Conservation (phyloP, 1,140 invertebrate genomes). For the Oryzaephilus surinamensis region DNA sequence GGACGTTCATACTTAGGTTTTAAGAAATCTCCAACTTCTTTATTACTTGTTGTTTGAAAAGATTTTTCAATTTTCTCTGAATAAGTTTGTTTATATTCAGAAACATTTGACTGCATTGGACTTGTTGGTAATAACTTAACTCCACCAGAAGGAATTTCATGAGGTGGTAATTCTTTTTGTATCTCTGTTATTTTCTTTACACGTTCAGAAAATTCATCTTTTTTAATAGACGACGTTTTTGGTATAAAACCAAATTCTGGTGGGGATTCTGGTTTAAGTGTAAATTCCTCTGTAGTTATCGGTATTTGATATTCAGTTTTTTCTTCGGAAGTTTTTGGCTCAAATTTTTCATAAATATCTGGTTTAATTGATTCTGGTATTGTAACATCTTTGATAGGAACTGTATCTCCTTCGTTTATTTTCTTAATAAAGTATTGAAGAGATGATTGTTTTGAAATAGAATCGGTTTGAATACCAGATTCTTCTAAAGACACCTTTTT, state of each 20-base stretch:
- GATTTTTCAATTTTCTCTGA: slow-evolving; percentile 25
- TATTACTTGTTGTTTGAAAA: slow-evolving; percentile 17
- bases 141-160: too few species aligned
- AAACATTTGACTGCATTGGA: background rate
- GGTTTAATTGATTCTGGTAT: slow-evolving; percentile 23
- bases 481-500: slow-evolving; percentile 22
- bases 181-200: background rate
- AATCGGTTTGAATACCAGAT: slow-evolving; percentile 33
- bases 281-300: slow-evolving; percentile 38
- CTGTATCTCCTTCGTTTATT: slow-evolving; percentile 29
- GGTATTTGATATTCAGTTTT: slow-evolving; percentile 16
- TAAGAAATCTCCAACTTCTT: too few species aligned
- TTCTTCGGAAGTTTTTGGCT: slow-evolving; percentile 9
- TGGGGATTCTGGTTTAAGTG: slow-evolving; percentile 56
- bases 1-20: slow-evolving; percentile 3
- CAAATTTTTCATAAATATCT: slow-evolving; percentile 33
- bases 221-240: slow-evolving; percentile 38
- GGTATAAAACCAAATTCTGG: slow-evolving; percentile 51
- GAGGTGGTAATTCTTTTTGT: slow-evolving; percentile 43
- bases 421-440: slow-evolving; percentile 36
- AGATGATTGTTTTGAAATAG: slow-evolving; percentile 35
- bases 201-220: slow-evolving; percentile 1
- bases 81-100: slow-evolving; percentile 13
- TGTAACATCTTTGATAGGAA: slow-evolving; percentile 21
- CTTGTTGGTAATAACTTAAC: background rate